phyloP scores from a whole-genome alignment of 2,113 vertebrate genomes.

The Odocoileus virginianus region DNA sequence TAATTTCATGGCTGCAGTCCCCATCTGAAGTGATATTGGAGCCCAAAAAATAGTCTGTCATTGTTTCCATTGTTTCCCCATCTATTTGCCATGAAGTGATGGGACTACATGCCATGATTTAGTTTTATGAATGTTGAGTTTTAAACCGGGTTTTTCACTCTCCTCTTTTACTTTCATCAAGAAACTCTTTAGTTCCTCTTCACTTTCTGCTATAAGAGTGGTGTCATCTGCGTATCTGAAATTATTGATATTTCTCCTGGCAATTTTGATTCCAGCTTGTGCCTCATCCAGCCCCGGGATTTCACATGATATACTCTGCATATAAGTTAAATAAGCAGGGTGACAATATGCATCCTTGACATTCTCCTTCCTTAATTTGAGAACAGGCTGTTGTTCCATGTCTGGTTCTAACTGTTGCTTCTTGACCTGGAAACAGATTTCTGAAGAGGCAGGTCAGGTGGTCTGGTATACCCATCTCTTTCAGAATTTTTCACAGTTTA shows the following conservation, averaged over 20 bases:
- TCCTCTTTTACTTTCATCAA: not conserved
- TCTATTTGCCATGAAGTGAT: not conserved
- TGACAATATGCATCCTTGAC: not conserved
- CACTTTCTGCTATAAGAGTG: not conserved
- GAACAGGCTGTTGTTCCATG: not conserved
- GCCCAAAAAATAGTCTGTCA: not conserved
- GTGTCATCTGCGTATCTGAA: not conserved
- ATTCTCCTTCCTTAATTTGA: not conserved
- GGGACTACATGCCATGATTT: not conserved
- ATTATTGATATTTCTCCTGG: not conserved
- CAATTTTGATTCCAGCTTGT: not conserved
- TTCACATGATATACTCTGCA: not conserved
- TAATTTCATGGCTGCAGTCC: not conserved
- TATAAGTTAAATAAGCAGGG: not conserved
- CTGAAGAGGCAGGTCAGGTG: no score
- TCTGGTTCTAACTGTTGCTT: not conserved
- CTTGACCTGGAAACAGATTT: no score
- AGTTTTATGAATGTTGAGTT: not conserved
- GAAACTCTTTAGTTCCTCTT: not conserved
- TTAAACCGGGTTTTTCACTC: not conserved
- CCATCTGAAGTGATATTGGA: not conserved
- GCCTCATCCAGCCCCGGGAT: not conserved
- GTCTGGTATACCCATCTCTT: no score
- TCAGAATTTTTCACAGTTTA: no score
- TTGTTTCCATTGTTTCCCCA: not conserved